Conservation (phyloP, 1,140 invertebrate species). For the Eufriesea mexicana region DNA sequence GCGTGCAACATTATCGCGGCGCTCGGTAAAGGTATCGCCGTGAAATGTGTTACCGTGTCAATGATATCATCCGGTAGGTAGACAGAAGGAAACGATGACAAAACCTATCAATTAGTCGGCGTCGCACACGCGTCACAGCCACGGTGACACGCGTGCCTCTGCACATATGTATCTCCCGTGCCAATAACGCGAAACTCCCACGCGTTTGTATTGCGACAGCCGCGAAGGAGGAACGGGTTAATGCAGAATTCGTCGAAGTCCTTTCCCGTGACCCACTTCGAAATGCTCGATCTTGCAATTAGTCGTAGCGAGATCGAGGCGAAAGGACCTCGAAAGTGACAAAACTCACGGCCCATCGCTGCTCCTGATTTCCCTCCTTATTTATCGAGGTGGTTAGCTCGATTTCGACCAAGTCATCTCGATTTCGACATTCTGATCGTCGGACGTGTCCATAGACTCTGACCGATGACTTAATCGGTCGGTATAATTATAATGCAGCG, state of each 20-base stretch:
- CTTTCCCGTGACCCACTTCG: constrained; percentile 22
- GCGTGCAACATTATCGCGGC: neutral
- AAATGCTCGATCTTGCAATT: neutral
- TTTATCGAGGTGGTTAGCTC: neutral
- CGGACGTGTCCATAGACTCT: neutral
- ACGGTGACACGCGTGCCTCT: constrained; percentile 11
- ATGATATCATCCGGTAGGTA: constrained; percentile 51
- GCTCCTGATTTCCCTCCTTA: constrained; percentile 14
- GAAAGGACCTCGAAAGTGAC: neutral
- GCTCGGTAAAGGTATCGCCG: constrained; percentile 36
- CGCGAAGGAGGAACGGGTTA: neutral
- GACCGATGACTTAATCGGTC: constrained; percentile 15
- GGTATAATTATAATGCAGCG: constrained; percentile 35
- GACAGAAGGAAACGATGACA: constrained; percentile 53
- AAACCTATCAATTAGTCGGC: constrained; percentile 52
- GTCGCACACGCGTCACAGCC: neutral
- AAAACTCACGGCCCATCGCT: neutral
- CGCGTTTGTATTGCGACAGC: constrained; percentile 18
- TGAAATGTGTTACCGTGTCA: constrained; percentile 52
- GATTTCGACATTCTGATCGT: constrained; percentile 6
- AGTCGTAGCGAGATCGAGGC: neutral
- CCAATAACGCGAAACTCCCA: constrained; percentile 32
- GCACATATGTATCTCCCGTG: neutral
- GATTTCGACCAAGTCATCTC: too few species aligned
- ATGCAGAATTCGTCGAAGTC: neutral